Percentiles rank a stretch among this genome's conserved stretches.
These are phyloP conservation scores for Stenodema calcarata DNA, from an alignment of 2,888 invertebrate species.

Conservation along the genomic window DNA sequence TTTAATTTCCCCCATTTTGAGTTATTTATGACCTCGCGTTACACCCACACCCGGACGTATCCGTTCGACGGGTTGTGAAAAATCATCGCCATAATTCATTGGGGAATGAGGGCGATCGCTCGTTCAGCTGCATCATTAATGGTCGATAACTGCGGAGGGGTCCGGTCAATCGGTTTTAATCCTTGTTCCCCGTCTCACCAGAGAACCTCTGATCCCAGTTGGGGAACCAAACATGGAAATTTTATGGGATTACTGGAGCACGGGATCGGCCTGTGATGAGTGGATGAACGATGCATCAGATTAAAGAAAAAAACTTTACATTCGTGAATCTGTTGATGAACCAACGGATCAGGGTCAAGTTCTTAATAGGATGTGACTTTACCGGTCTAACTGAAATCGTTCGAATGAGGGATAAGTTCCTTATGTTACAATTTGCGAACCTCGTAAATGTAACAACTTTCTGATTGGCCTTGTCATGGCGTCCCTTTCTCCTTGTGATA, in stretches of 20 bases:
- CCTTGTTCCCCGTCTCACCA: neutral
- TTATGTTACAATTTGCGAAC: too few relatives aligned
- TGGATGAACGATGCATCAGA: neutral
- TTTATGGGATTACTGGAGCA: neutral
- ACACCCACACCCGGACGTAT: neutral
- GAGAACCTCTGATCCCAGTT: neutral
- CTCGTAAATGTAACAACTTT: too few relatives aligned
- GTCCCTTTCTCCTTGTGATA: too few relatives aligned
- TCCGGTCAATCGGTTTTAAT: neutral
- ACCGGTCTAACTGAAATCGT: too few relatives aligned
- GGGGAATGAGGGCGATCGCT: neutral
- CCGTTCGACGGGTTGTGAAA: neutral
- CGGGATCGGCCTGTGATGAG: neutral
- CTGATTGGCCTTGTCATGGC: too few relatives aligned
- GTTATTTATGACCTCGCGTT: neutral
- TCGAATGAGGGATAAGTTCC: too few relatives aligned
- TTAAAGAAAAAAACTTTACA: too few relatives aligned
- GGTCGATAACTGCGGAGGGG: neutral
- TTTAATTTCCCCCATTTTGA: neutral
- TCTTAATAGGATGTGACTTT: too few relatives aligned
- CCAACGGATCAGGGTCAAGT: too few relatives aligned
- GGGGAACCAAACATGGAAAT: neutral
- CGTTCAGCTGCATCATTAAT: neutral
- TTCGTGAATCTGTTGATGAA: neutral
- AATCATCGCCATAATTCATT: neutral